These are phyloP conservation scores for Tiliqua scincoides DNA, from an alignment of 2,113 vertebrate species.

Conservation along the genomic window DNA sequence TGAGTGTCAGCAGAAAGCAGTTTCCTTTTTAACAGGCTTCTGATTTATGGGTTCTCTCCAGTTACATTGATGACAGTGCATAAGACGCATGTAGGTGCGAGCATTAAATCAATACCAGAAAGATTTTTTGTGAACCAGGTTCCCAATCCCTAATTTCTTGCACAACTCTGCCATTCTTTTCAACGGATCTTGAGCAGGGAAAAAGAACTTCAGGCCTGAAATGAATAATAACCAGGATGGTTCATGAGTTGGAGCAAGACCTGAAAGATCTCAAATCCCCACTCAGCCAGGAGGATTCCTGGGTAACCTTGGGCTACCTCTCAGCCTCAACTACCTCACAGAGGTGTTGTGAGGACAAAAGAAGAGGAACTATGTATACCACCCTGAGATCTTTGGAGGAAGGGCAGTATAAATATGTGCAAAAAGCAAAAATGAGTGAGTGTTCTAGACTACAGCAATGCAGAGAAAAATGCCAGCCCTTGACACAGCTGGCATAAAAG, in stretches of 20 bases:
- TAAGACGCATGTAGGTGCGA: background rate
- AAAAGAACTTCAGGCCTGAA: conserved; percentile 4
- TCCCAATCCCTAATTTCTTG: background rate
- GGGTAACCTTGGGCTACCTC: no score
- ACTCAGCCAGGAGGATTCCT: no score
- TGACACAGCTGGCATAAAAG: background rate
- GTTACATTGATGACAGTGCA: background rate
- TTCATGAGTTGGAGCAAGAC: no score
- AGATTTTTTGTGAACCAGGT: no score
- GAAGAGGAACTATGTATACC: no score
- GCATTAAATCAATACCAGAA: background rate
- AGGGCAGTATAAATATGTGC: no score
- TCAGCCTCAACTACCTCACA: no score
- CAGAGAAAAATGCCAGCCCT: background rate
- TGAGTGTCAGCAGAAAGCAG: background rate
- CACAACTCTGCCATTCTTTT: no score
- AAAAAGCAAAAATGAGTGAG: conserved; percentile 6
- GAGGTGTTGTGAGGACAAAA: no score
- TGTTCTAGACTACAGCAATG: background rate
- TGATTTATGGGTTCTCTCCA: background rate
- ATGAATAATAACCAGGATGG: no score
- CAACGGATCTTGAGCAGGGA: background rate
- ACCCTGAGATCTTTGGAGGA: no score
- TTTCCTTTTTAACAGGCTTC: background rate
- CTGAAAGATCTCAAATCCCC: no score